Percentiles rank a stretch among this genome's conserved stretches.
Conservation (phyloP, 2,888 invertebrate genomes). For the Meliscaeva auricollis region DNA sequence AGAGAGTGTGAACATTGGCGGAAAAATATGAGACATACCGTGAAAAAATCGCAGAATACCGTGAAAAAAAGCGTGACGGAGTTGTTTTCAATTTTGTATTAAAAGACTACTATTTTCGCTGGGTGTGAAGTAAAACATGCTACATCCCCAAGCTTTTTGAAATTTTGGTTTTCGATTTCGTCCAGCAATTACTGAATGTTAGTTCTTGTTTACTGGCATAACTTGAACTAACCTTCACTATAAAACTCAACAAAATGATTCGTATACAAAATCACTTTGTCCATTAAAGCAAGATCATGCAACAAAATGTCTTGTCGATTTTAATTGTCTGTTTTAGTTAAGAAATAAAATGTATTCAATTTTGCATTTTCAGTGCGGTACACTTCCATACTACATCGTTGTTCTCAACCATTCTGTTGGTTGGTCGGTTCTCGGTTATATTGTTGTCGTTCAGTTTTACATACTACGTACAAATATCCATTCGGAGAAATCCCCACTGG, state of each 20-base stretch:
- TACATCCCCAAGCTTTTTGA: too few relatives aligned
- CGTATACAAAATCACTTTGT: neutral
- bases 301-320: conserved; percentile 6
- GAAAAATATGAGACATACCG: too few relatives aligned
- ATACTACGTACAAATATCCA: neutral
- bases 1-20: too few relatives aligned
- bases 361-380: conserved; percentile 1
- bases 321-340: neutral
- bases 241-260: neutral
- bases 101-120: too few relatives aligned
- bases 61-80: too few relatives aligned
- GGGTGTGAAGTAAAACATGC: too few relatives aligned
- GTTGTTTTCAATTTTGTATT: too few relatives aligned
- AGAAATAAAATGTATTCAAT: neutral
- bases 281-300: neutral
- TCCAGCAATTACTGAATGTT: too few relatives aligned
- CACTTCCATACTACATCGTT: neutral
- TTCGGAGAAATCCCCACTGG: conserved; percentile 31
- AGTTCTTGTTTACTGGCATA: too few relatives aligned
- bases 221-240: too few relatives aligned
- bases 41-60: too few relatives aligned
- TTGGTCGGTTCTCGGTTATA: neutral
- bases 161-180: too few relatives aligned
- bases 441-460: conserved; percentile 11
- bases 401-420: conserved; percentile 6